Conservation (phyloP, 2,888 invertebrate species). For the Drosophila atroscutellata region DNA sequence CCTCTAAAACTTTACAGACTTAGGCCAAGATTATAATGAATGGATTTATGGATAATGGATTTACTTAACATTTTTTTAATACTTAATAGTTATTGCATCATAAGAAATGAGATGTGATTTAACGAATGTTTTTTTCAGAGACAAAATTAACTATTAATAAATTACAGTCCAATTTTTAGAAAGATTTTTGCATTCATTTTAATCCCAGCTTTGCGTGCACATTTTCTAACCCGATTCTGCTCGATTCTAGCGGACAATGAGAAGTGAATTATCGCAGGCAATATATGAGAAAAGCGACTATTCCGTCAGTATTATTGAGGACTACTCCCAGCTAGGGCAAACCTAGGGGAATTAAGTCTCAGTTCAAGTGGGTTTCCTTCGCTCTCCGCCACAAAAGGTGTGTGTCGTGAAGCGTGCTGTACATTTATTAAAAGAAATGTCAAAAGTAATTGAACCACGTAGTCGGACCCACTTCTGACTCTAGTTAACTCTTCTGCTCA, state of each 20-base stretch:
- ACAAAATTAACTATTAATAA: not conserved
- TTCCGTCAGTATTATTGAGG: not conserved
- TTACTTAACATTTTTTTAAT: not conserved
- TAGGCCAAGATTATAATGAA: not conserved
- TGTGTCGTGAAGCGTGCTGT: slow-evolving; percentile 38
- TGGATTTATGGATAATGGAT: not conserved
- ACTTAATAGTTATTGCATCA: not conserved
- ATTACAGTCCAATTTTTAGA: not conserved
- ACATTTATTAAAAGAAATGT: slow-evolving; percentile 73
- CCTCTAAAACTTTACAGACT: not conserved
- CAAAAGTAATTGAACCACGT: slow-evolving; percentile 76
- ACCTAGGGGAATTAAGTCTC: not conserved
- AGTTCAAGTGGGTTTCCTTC: not conserved
- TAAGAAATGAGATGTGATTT: not conserved
- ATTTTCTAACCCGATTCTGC: not conserved
- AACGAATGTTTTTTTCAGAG: not conserved
- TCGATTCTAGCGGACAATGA: not conserved
- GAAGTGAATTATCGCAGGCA: not conserved
- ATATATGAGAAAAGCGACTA: not conserved
- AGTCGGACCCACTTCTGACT: slow-evolving; percentile 27
- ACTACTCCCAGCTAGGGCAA: not conserved
- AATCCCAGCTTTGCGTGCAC: not conserved
- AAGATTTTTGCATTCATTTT: not conserved
- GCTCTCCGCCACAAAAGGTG: slow-evolving; percentile 3
- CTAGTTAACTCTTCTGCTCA: slow-evolving; percentile 59